Percentiles rank a stretch among this genome's conserved stretches.
These are phyloP conservation scores for Edolisoma coerulescens DNA, from an alignment of 2,113 vertebrate genomes.

Conservation along the genomic window DNA sequence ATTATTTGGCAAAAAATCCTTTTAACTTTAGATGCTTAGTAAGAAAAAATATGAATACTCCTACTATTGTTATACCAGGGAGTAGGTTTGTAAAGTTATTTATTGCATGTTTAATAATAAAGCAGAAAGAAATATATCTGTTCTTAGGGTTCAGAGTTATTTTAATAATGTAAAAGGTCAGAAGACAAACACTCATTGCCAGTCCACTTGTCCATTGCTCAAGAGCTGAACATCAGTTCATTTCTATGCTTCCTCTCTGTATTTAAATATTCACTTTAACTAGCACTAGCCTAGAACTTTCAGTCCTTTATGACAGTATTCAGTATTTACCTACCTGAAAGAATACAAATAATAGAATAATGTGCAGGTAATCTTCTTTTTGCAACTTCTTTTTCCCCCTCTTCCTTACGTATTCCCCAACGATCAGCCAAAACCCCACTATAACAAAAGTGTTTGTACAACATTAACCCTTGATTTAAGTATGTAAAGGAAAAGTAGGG, in stretches of 20 bases:
- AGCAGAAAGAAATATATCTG: neutral
- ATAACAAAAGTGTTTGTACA: neutral
- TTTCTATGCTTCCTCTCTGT: neutral
- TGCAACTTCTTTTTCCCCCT: neutral
- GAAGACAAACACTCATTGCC: neutral
- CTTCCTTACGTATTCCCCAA: neutral
- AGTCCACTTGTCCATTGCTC: neutral
- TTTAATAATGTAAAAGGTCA: neutral
- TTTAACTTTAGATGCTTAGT: neutral
- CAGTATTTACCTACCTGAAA: neutral
- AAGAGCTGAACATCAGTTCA: neutral
- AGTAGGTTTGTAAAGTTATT: neutral
- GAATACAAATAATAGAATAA: neutral
- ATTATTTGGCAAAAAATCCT: neutral
- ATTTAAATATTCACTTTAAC: neutral
- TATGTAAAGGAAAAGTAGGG: neutral
- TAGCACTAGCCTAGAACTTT: neutral
- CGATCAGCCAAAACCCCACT: neutral
- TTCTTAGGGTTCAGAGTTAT: neutral
- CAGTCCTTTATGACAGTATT: neutral
- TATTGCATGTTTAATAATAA: neutral
- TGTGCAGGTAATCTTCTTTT: neutral
- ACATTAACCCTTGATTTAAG: neutral
- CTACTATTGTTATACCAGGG: neutral
- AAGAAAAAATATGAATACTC: neutral